Evolutionary conservation across 2,888 invertebrate genomes (phyloP), one percentile per base, ranked within the genome.

Genomic region (Cosmia trapezina): DNA sequence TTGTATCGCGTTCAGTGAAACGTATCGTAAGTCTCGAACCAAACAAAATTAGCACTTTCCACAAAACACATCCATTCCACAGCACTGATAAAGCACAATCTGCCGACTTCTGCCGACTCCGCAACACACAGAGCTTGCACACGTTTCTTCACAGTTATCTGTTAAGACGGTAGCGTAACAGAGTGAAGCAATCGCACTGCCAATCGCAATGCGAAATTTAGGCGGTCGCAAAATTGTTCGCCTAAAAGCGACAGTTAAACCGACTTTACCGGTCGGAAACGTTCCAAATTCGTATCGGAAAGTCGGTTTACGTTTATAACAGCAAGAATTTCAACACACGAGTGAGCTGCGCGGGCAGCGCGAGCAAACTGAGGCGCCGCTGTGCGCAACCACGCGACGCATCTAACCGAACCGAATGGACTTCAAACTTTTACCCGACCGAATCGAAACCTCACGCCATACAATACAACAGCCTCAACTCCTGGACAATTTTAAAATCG

Each of bases 321-420:
- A 83, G 86, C 87, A 86, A 87, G 79, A 86, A 85, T 77, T 82
- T 86, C 49, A 78, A 90, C 84, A 91, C 92, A 93, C 96, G 95
- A 93, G 95, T 92, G 93, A 92, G 94, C 95, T 91, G 94, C 95
- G 95, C 96, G 93, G 92, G 90, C 90, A 91, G 94, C 95, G 95
- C 94, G 87, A 93, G 94, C 96, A 93, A 93, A 96, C 96, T 95
- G 94, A 93, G 87, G 90, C 86, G 90, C 88, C 89, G 87, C 85
- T 88, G 89, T 89, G 91, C 91, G 90, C 91, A 91, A 91, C 91
- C 89, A 90, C 90, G 91, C 94, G 93, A 88, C 92, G 92, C 93
- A 91, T 90, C 92, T 91, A 91, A 91, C 89, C 91, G 88, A 89
- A 83, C 88, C 87, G 87, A 89, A 88, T 93, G 94, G 94, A 94